Evolutionary conservation across 2,113 vertebrate species (phyloP).

Genomic region (Philantomba maxwellii): DNA sequence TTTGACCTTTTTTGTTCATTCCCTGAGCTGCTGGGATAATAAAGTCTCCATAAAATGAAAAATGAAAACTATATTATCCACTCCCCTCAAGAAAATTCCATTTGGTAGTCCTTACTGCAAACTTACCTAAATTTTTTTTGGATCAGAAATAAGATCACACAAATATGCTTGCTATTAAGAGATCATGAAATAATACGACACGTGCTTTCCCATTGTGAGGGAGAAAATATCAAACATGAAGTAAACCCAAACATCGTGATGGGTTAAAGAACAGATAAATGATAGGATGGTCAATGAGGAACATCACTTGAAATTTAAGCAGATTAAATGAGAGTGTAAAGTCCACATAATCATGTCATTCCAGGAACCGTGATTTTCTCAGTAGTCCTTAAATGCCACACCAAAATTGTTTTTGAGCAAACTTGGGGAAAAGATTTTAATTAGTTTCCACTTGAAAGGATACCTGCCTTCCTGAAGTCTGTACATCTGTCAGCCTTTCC

Average conservation of each 20-base stretch:
- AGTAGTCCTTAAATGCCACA: background rate
- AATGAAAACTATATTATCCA: background rate
- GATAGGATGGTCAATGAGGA: background rate
- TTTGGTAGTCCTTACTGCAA: conserved; percentile 30
- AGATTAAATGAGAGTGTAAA: background rate
- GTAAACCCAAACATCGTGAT: background rate
- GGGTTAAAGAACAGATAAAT: background rate
- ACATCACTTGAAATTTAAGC: conserved; percentile 6
- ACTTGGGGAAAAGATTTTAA: background rate
- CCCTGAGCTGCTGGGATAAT: background rate
- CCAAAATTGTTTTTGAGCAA: background rate
- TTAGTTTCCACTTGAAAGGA: background rate
- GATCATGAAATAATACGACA: conserved; percentile 18
- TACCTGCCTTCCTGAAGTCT: background rate
- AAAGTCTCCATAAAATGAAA: conserved; percentile 41
- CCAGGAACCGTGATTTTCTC: background rate
- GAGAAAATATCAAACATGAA: background rate
- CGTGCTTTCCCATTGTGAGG: conserved; percentile 13
- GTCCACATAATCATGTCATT: background rate
- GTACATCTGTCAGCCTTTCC: background rate
- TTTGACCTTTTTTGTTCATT: conserved; percentile 45
- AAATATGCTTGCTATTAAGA: conserved; percentile 15
- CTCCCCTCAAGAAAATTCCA: background rate
- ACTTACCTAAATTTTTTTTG: background rate
- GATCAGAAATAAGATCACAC: background rate